These are phyloP conservation scores for Malurus splendens DNA, from an alignment of 2,797 vertebrate genomes.

Conservation along the genomic window DNA sequence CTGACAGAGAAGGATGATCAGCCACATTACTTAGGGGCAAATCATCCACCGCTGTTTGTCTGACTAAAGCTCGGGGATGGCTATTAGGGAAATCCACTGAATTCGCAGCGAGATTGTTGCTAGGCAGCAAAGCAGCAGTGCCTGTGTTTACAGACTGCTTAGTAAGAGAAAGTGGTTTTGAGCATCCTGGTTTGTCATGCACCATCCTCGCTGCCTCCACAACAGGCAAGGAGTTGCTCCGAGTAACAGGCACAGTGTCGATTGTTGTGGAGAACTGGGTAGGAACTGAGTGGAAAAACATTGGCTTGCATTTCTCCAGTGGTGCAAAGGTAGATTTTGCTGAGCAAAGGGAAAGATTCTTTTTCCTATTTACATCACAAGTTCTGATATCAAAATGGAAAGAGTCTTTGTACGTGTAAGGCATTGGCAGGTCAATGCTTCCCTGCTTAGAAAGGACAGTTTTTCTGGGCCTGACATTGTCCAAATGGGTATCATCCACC, in stretches of 20 bases:
- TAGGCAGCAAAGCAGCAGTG: conserved; percentile 63
- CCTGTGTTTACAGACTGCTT: conserved; percentile 62
- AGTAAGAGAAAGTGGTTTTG: conserved; percentile 55
- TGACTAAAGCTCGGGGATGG: conserved; percentile 85
- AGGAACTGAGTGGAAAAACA: conserved; percentile 84
- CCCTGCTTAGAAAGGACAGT: conserved; percentile 92
- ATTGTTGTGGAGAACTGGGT: conserved; percentile 77
- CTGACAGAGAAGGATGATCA: conserved; percentile 45
- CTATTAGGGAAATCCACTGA: conserved; percentile 76
- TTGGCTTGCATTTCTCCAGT: conserved; percentile 70
- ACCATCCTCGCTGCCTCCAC: conserved; percentile 63
- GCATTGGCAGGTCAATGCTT: conserved; percentile 94
- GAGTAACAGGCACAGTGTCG: conserved; percentile 80
- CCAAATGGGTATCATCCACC: conserved; percentile 88
- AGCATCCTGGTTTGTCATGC: conserved; percentile 42
- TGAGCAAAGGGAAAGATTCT: conserved; percentile 55
- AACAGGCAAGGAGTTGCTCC: conserved; percentile 91
- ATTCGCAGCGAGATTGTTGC: conserved; percentile 61
- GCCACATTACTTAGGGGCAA: conserved; percentile 65
- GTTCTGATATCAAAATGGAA: conserved; percentile 94
- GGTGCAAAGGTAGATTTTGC: conserved; percentile 62
- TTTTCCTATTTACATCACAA: conserved; percentile 67
- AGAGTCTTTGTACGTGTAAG: conserved; percentile 94
- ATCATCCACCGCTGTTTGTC: conserved; percentile 90
- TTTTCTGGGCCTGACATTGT: conserved; percentile 90